Base-by-base conservation (phyloP, 2,113 vertebrate species). In the Petromus typicus region DNA sequence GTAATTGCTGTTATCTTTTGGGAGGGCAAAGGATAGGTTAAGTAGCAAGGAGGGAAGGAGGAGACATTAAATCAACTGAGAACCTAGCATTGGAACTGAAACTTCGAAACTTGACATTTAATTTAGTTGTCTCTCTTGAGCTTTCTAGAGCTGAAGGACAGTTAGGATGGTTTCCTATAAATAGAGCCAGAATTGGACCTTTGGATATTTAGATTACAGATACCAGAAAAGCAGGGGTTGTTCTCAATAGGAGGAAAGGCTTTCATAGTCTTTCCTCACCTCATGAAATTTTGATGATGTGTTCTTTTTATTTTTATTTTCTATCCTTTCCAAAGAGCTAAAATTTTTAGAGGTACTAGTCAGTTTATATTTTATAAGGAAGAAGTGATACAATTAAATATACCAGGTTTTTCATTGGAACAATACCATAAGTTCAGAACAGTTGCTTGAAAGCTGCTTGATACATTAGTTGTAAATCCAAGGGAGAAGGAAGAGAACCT, bases 391-490 rank as follows among this genome's bases (percentile, higher is more conserved):
- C 51, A n/a, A 79, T 10, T 86, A 84, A 43, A 10, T 89, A 81
- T 43, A 40, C 5, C 80, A 37, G 25, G 17, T 76, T 84, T 93
- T 94, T 87, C 59, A 78, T 17, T 96, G 34, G 34, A 48, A 67
- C 30, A 81, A 56, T 78, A 3, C 17, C 32, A 80, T 73, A 80
- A 76, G 6, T 89, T 94, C 54, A 66, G 81, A 86, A 25, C 25
- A 79, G 71, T 93, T 84, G 5, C 64, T 85, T 87, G 64, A 91
- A 92, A 91, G 7, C 30, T 80, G 23, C 45, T 90, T 94, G 89
- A 95, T 86, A 86, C 92, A 94, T 75, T 43, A 93, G n/a, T 64
- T 89, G 54, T 89, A 87, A 93, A 93, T 87, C 64, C 45, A 66
- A 54, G 73, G 12, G 27, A 83, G 84, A 92, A 66, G 23, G 59